A percentile compares a stretch with the other conserved stretches of the same genome.
These are phyloP conservation scores for Glareola pratincola DNA, from an alignment of 2,113 vertebrate species.

Conservation along the genomic window DNA sequence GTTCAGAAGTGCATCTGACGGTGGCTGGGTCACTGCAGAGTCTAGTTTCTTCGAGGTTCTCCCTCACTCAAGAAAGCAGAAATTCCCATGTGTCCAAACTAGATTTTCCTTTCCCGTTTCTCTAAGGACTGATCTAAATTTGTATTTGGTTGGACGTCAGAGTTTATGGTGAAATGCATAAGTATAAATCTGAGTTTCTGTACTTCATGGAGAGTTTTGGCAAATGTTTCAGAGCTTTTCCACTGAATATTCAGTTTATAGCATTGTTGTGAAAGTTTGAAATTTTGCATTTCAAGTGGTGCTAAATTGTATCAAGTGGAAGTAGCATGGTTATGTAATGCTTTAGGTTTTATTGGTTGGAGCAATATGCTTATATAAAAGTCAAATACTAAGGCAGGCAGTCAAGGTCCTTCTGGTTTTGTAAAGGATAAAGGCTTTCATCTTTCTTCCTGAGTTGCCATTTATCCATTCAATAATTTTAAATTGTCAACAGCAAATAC, in stretches of 20 bases:
- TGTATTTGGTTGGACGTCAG: neutral
- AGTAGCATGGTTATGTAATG: neutral
- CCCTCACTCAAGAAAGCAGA: neutral
- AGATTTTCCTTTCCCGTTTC: neutral
- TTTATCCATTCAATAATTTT: conserved; percentile 41
- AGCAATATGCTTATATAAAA: neutral
- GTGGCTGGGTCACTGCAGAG: neutral
- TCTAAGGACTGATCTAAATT: neutral
- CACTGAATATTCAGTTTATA: neutral
- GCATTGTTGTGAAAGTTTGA: neutral
- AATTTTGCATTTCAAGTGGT: neutral
- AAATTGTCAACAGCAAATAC: neutral
- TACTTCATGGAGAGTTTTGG: neutral
- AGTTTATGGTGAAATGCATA: neutral
- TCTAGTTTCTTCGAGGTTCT: neutral
- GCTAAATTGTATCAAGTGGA: neutral
- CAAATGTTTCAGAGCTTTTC: neutral
- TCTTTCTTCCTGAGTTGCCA: neutral
- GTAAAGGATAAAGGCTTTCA: conserved; percentile 3
- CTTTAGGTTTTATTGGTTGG: neutral
- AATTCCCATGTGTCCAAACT: neutral
- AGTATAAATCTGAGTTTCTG: neutral
- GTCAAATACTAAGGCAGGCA: neutral
- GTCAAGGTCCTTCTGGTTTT: neutral
- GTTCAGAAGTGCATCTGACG: neutral